A percentile compares a stretch with the other conserved stretches of the same genome.
Evolutionary conservation across 2,888 invertebrate genomes (phyloP).

Genomic region (Rotaria sp.): DNA sequence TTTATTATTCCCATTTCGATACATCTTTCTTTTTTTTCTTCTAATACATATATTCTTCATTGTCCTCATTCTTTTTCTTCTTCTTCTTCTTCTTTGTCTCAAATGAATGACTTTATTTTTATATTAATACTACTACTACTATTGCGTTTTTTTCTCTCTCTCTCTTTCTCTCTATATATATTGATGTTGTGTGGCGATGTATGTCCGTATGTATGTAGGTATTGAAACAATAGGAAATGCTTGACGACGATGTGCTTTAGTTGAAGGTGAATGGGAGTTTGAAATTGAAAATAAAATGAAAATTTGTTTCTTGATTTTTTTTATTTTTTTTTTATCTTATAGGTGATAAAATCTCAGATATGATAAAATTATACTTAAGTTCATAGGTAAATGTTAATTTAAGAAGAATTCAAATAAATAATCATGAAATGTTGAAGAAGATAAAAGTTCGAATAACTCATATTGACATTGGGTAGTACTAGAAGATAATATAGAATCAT

Average conservation of each 20-base stretch:
- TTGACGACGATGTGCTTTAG: not conserved
- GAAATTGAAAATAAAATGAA: not conserved
- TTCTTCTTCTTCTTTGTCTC: not conserved
- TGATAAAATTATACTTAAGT: not conserved
- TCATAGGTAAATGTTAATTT: not conserved
- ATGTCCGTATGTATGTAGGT: not conserved
- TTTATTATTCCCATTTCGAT: not conserved
- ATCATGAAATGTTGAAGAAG: not conserved
- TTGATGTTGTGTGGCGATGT: not conserved
- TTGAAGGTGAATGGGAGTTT: not conserved
- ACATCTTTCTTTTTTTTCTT: not conserved
- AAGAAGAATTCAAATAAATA: not conserved
- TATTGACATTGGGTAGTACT: too few relatives aligned
- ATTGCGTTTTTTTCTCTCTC: not conserved
- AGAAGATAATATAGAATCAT: too few relatives aligned
- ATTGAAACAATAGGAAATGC: not conserved
- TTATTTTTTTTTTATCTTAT: not conserved
- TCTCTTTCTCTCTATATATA: too few relatives aligned
- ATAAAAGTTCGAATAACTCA: not conserved
- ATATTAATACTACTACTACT: not conserved
- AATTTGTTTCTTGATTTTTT: not conserved
- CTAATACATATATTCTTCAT: not conserved
- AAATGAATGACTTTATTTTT: constrained; percentile 11
- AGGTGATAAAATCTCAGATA: not conserved
- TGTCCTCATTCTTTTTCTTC: not conserved